Conservation (phyloP, 2,113 vertebrate genomes). For the Chaetodon auriga region DNA sequence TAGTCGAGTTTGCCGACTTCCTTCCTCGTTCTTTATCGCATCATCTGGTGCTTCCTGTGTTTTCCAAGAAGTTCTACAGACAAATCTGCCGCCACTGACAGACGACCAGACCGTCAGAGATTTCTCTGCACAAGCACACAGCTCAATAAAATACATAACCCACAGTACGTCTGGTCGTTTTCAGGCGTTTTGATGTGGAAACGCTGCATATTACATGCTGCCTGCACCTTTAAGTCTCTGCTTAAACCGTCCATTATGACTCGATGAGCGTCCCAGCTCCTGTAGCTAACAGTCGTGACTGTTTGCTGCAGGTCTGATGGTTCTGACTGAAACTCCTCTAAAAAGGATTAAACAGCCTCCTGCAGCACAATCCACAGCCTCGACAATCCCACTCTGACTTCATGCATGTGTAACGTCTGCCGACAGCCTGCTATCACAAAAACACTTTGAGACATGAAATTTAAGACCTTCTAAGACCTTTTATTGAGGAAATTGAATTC, state of each 20-base stretch:
- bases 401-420: background rate
- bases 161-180: too few species aligned
- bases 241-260: background rate
- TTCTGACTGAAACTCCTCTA: background rate
- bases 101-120: too few species aligned
- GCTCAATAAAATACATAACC: too few species aligned
- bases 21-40: too few species aligned
- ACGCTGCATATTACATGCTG: too few species aligned
- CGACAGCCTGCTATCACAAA: background rate
- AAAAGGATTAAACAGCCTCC: background rate
- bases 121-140: too few species aligned
- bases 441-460: background rate
- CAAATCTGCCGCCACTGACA: too few species aligned
- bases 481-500: background rate
- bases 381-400: background rate
- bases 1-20: too few species aligned
- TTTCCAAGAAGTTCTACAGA: too few species aligned
- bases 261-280: background rate
- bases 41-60: too few species aligned
- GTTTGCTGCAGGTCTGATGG: background rate
- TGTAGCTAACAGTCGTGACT: background rate
- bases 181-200: too few species aligned
- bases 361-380: background rate
- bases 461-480: background rate
- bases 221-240: background rate